Evolutionary conservation across 2,888 invertebrate genomes (phyloP).

Genomic region (Spodoptera exigua): DNA sequence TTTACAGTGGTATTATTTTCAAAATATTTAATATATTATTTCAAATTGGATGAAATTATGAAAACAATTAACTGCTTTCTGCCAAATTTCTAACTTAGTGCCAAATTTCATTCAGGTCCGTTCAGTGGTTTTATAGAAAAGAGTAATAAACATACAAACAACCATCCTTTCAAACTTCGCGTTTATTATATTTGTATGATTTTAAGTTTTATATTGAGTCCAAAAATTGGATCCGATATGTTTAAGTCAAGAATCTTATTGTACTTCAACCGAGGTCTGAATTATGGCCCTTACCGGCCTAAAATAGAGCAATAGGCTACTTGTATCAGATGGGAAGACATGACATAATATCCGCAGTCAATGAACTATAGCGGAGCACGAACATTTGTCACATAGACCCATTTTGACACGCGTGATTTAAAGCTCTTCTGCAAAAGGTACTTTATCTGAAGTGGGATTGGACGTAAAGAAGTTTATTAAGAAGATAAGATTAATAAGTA

Average conservation of each 20-base stretch:
- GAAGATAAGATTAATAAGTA: no score
- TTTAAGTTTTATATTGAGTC: no score
- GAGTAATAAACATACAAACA: no score
- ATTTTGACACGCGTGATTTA: constrained; percentile 8
- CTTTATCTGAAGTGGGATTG: neutral
- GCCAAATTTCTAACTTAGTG: no score
- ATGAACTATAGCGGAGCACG: constrained; percentile 26
- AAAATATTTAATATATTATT: no score
- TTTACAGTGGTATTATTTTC: no score
- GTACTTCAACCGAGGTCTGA: neutral
- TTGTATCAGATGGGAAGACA: constrained; percentile 14
- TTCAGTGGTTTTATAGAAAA: no score
- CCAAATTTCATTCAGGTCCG: no score
- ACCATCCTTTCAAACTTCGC: no score
- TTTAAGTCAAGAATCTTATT: neutral
- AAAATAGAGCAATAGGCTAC: constrained; percentile 40
- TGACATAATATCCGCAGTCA: constrained; percentile 43
- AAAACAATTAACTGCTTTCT: no score
- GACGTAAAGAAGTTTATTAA: neutral
- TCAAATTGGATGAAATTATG: no score
- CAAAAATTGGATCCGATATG: neutral
- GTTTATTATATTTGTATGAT: no score
- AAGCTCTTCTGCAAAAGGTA: constrained; percentile 2
- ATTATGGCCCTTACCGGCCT: neutral
- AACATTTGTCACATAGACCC: constrained; percentile 31